phyloP scores from a whole-genome alignment of 1,140 invertebrate genomes.

The Aphelinus atriplicis region DNA sequence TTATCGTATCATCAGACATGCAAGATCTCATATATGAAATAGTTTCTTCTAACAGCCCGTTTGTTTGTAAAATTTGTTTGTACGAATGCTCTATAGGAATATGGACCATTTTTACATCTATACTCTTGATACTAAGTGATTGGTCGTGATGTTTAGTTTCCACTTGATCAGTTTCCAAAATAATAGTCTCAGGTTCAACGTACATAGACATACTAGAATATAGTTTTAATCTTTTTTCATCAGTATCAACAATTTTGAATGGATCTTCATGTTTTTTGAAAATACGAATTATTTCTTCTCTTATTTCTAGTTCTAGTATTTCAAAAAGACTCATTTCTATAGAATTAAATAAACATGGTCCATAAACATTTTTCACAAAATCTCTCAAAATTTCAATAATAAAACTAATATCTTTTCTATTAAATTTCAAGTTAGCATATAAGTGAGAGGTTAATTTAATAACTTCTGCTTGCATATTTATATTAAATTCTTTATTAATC shows the following conservation, averaged over 20 bases:
- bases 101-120: background rate
- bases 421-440: background rate
- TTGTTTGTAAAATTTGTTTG: background rate
- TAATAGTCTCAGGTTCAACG: background rate
- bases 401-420: background rate
- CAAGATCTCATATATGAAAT: background rate
- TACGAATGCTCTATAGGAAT: background rate
- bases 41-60: background rate
- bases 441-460: background rate
- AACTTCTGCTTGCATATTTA: background rate
- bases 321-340: background rate
- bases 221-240: slow-evolving; percentile 1
- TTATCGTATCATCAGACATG: background rate
- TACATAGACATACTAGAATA: background rate
- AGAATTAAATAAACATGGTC: background rate
- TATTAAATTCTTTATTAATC: background rate
- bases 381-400: background rate
- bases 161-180: background rate
- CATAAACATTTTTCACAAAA: background rate
- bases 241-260: background rate
- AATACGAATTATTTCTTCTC: background rate
- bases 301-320: background rate
- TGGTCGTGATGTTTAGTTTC: background rate
- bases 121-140: background rate
- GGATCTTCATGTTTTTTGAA: background rate